Evolutionary conservation across 2,797 vertebrate genomes (phyloP).

Genomic region (Petrocephalus sullivani): DNA sequence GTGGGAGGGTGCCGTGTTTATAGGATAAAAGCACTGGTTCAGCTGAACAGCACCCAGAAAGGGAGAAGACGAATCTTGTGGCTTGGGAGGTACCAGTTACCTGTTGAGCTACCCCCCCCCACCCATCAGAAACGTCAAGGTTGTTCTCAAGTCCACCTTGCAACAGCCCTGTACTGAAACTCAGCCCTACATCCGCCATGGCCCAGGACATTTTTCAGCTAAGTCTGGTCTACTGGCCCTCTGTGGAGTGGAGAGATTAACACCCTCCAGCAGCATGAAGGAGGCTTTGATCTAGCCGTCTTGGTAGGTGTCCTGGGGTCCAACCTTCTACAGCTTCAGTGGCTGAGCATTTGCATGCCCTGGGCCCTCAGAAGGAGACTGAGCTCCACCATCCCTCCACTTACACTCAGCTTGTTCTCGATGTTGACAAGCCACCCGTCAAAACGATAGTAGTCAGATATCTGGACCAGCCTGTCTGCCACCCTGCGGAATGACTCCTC

Average conservation of each 20-base stretch:
- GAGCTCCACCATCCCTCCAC: conserved; percentile 34
- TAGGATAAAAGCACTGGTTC: background rate
- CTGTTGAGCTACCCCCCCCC: background rate
- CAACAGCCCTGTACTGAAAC: background rate
- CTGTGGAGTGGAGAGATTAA: background rate
- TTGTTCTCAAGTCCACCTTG: background rate
- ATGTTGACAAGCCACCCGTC: conserved; percentile 94
- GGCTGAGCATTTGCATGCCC: background rate
- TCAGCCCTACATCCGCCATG: background rate
- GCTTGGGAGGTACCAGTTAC: background rate
- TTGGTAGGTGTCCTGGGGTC: background rate
- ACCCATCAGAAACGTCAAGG: background rate
- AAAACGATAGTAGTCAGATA: conserved; percentile 73
- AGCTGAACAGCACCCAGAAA: background rate
- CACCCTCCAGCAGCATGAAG: background rate
- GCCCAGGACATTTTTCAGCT: background rate
- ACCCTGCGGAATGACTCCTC: conserved; percentile 64
- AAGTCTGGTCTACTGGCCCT: background rate
- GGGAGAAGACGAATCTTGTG: background rate
- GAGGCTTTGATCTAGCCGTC: background rate
- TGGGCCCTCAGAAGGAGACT: background rate
- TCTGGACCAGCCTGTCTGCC: conserved; percentile 75
- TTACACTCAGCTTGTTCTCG: conserved; percentile 83
- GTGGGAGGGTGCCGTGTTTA: background rate
- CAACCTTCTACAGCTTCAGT: background rate